Percentiles rank a stretch among this genome's conserved stretches.
Evolutionary conservation across 2,888 invertebrate species (phyloP).

Genomic region (Netelia virgata): DNA sequence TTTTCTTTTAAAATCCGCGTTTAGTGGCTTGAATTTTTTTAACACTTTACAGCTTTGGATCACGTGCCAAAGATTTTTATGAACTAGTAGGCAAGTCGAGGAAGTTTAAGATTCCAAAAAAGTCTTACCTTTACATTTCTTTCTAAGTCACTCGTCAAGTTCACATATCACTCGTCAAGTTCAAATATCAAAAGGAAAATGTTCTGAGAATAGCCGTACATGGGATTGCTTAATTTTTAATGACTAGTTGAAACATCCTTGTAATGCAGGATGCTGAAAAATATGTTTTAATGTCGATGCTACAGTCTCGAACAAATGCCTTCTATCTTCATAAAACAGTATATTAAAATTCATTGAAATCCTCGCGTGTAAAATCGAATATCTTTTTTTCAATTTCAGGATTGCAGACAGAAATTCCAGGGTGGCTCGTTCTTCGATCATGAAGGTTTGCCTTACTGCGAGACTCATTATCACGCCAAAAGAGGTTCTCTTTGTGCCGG

Average conservation of each 20-base stretch:
- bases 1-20: not conserved
- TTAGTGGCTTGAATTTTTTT: not conserved
- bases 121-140: not conserved
- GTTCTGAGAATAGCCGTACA: no score
- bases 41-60: conserved; percentile 6
- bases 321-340: not conserved
- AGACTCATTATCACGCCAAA: conserved; percentile 99
- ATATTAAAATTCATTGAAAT: not conserved
- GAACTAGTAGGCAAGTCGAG: not conserved
- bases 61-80: not conserved
- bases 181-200: no score
- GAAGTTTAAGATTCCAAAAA: not conserved
- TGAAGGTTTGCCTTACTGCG: conserved; percentile 99
- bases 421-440: conserved; percentile 99
- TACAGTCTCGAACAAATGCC: no score
- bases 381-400: conserved; percentile 87
- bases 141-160: no score
- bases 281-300: no score
- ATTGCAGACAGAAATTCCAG: conserved; percentile 98
- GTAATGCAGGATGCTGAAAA: no score
- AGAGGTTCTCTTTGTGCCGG: conserved; percentile 98
- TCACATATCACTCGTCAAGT: no score
- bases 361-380: not conserved
- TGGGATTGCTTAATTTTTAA: no score
- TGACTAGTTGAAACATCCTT: no score